These are phyloP conservation scores for Pristionchus pacificus DNA, from an alignment of 1,140 invertebrate genomes.

Conservation along the genomic window DNA sequence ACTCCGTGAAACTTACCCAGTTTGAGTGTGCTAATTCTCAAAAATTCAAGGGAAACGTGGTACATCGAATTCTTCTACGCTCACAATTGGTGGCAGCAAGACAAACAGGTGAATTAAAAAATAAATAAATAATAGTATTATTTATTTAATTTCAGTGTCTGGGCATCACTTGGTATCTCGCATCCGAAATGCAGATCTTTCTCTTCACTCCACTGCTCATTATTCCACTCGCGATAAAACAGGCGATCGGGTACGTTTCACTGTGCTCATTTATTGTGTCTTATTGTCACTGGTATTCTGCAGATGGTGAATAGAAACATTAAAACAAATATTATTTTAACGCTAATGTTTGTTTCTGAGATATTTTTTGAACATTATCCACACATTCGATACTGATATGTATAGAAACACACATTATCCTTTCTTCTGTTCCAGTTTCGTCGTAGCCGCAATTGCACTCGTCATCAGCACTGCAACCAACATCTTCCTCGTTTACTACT, in stretches of 20 bases:
- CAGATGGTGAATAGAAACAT: too few species aligned
- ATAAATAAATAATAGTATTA: not conserved
- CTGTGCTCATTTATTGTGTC: too few species aligned
- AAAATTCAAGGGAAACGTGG: slow-evolving; percentile 24
- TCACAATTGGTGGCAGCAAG: slow-evolving; percentile 18
- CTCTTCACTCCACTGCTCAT: slow-evolving; percentile 24
- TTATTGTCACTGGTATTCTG: too few species aligned
- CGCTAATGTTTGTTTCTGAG: not conserved
- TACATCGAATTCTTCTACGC: slow-evolving; percentile 30
- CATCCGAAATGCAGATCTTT: slow-evolving; percentile 30
- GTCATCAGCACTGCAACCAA: slow-evolving; percentile 10
- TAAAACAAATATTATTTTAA: not conserved
- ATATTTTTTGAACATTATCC: not conserved
- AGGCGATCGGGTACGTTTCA: too few species aligned
- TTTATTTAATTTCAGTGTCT: slow-evolving; percentile 17
- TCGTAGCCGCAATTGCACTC: not conserved
- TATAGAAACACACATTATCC: too few species aligned
- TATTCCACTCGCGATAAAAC: slow-evolving; percentile 18
- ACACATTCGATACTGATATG: too few species aligned
- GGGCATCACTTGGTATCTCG: slow-evolving; percentile 24
- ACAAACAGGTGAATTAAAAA: slow-evolving; percentile 14
- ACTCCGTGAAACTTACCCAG: not conserved
- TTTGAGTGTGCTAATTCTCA: not conserved
- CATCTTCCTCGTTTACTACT: slow-evolving; percentile 7
- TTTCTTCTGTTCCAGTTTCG: too few species aligned